phyloP scores from a whole-genome alignment of 2,797 vertebrate species.

The Lagodon rhomboides region DNA sequence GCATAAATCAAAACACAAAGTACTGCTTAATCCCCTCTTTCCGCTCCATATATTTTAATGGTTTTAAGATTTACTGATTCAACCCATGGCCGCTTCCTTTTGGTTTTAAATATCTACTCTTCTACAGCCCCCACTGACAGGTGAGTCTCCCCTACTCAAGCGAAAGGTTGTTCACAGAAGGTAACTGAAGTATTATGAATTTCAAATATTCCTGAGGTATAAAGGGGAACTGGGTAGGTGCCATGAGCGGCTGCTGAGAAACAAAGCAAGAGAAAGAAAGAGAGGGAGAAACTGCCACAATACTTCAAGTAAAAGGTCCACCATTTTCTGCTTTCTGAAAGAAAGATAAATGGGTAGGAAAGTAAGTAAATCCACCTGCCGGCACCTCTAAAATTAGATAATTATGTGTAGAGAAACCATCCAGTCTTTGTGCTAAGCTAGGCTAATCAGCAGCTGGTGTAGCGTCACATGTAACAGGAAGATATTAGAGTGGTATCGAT shows the following conservation, averaged over 20 bases:
- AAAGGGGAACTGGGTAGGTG: neutral
- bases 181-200: neutral
- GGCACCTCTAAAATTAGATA: neutral
- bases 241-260: neutral
- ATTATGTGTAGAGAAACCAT: neutral
- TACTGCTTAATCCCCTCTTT: neutral
- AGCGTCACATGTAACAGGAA: neutral
- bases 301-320: neutral
- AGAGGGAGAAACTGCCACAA: neutral
- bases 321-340: neutral
- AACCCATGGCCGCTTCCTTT: neutral
- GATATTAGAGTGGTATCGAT: neutral
- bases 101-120: neutral
- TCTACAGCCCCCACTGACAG: neutral
- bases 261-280: neutral
- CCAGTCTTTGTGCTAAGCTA: neutral
- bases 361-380: neutral
- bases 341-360: too few species aligned
- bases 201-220: neutral
- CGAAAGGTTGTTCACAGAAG: neutral
- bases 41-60: constrained; percentile 3
- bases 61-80: constrained; percentile 1
- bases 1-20: constrained; percentile 1
- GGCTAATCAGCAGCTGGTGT: neutral
- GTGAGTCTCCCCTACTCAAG: neutral